Evolutionary conservation across 2,888 invertebrate genomes (phyloP).

Genomic region (Aricia artaxerxes): DNA sequence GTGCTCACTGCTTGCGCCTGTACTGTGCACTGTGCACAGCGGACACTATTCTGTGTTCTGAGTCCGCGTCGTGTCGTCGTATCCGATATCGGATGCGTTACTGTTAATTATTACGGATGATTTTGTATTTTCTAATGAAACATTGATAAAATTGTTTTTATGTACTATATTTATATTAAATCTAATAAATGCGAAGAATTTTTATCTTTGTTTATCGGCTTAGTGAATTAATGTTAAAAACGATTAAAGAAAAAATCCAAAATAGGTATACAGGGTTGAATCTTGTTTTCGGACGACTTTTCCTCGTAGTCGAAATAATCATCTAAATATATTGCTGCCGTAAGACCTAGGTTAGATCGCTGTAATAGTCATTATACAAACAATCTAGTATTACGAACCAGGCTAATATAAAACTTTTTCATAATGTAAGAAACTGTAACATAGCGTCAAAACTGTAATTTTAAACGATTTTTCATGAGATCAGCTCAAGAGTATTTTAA

Average conservation of each 20-base stretch:
- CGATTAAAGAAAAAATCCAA: not conserved
- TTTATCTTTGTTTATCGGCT: slow-evolving; percentile 1
- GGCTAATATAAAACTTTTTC: not conserved
- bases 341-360: slow-evolving; percentile 13
- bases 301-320: slow-evolving; percentile 3
- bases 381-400: not conserved
- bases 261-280: slow-evolving; percentile 20
- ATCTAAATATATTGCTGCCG: slow-evolving; percentile 18
- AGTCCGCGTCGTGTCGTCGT: not conserved
- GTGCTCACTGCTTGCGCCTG: not conserved
- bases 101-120: not conserved
- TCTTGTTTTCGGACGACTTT: slow-evolving; percentile 9
- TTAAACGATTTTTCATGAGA: not conserved
- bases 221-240: not conserved
- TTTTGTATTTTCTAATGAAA: slow-evolving; percentile 12
- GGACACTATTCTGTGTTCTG: not conserved
- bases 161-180: not conserved
- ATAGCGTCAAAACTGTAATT: not conserved
- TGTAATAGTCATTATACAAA: not conserved
- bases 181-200: not conserved
- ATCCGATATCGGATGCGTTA: not conserved
- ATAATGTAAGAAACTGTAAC: not conserved
- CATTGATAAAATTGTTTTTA: slow-evolving; percentile 20
- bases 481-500: not conserved
- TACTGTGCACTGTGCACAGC: not conserved